phyloP scores from a whole-genome alignment of 2,888 invertebrate species.

The Julus scanicus region DNA sequence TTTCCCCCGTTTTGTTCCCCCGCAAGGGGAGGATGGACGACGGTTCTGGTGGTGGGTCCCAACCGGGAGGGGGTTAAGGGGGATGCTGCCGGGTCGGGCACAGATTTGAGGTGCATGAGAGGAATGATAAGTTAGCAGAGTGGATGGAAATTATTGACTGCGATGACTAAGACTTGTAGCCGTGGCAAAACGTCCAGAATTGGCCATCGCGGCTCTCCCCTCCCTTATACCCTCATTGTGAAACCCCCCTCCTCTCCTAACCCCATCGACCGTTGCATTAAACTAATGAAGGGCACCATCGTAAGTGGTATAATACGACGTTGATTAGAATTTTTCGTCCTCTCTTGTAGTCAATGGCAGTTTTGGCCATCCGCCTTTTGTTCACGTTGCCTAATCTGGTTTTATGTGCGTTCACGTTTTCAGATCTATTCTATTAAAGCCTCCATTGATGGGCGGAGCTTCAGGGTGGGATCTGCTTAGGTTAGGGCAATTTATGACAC shows the following conservation, averaged over 20 bases:
- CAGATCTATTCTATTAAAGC: not conserved
- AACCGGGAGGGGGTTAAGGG: not conserved
- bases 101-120: conserved; percentile 49
- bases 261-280: conserved; percentile 47
- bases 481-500: no score
- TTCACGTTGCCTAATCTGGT: conserved; percentile 40
- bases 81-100: not conserved
- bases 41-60: no score
- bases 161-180: conserved; percentile 28
- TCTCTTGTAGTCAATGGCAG: conserved; percentile 34
- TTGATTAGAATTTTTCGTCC: conserved; percentile 46
- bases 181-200: conserved; percentile 11
- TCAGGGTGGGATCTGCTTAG: not conserved
- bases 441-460: not conserved
- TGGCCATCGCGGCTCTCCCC: not conserved
- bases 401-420: not conserved
- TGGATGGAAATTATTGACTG: conserved; percentile 13
- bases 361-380: not conserved
- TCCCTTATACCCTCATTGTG: not conserved
- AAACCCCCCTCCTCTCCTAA: not conserved
- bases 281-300: conserved; percentile 44
- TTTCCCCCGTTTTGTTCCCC: conserved; percentile 72
- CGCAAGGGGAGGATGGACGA: not conserved
- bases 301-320: conserved; percentile 47
- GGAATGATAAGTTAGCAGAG: conserved; percentile 20